Evolutionary conservation across 1,140 invertebrate species (phyloP).

Genomic region (Melitaea cinxia): DNA sequence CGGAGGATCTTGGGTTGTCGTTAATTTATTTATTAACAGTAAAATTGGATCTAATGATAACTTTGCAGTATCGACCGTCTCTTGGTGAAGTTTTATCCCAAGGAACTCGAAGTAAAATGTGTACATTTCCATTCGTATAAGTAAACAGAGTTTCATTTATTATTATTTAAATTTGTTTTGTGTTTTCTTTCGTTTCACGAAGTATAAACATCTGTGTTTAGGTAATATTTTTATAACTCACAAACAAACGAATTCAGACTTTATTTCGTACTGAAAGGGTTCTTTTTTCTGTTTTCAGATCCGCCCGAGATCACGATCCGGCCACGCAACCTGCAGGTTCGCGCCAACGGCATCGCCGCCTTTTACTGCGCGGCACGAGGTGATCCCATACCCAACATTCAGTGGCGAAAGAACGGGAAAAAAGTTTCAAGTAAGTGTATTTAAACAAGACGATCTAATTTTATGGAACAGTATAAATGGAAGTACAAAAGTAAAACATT

Average conservation of each 20-base stretch:
- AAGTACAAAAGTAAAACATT: no score
- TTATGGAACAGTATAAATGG: no score
- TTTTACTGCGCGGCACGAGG: slow-evolving; percentile 97
- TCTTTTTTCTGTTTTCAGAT: slow-evolving; percentile 84
- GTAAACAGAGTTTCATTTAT: slow-evolving; percentile 5
- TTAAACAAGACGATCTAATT: neutral
- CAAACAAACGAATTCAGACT: slow-evolving; percentile 1
- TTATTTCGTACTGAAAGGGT: slow-evolving; percentile 58
- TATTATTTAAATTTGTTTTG: neutral
- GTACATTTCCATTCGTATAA: slow-evolving; percentile 8
- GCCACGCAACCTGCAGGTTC: slow-evolving; percentile 93
- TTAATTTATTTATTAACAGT: slow-evolving; percentile 63
- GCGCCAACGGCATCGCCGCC: slow-evolving; percentile 93
- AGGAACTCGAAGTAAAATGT: neutral
- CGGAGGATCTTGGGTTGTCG: slow-evolving; percentile 35
- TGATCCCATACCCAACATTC: slow-evolving; percentile 92
- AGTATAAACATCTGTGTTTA: neutral
- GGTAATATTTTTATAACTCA: neutral
- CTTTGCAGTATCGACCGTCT: slow-evolving; percentile 36
- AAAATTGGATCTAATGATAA: slow-evolving; percentile 52
- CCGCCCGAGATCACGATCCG: slow-evolving; percentile 94
- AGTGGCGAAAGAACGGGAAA: slow-evolving; percentile 95
- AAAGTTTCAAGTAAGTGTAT: slow-evolving; percentile 88
- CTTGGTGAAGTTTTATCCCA: slow-evolving; percentile 29
- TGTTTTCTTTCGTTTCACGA: neutral